A percentile compares a stretch with the other conserved stretches of the same genome.
phyloP scores from a whole-genome alignment of 92 coral and sea anemone genomes.

The Parazoanthus swiftii region DNA sequence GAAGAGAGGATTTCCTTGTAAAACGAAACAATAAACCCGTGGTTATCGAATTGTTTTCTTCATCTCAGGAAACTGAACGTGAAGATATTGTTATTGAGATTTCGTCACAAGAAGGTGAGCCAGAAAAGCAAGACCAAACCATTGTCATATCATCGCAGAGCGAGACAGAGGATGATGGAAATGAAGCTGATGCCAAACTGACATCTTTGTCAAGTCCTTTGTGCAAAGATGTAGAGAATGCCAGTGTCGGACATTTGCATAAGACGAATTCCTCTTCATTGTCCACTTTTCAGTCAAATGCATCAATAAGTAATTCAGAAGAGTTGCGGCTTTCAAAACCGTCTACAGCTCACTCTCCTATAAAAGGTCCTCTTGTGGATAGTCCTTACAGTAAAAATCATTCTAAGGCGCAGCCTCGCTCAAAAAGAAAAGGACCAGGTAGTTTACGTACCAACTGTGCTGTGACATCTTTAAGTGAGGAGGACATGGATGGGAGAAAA shows the following conservation, averaged over 20 bases:
- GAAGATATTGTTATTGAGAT: conserved; percentile 45
- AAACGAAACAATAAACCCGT: background rate
- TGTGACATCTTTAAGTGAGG: background rate
- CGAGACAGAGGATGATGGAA: conserved; percentile 40
- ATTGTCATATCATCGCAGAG: conserved; percentile 60
- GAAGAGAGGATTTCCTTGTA: background rate
- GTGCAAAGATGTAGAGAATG: background rate
- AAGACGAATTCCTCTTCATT: background rate
- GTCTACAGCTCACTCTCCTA: background rate
- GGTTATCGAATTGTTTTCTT: conserved; percentile 11
- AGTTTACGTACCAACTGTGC: background rate
- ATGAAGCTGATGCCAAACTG: background rate
- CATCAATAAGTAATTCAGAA: background rate
- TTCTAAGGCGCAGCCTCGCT: background rate
- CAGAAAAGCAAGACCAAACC: conserved; percentile 20
- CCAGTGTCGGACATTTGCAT: background rate
- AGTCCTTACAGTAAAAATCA: background rate
- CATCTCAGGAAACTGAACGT: conserved; percentile 17
- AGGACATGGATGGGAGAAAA: background rate
- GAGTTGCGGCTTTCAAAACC: background rate
- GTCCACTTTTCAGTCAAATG: background rate
- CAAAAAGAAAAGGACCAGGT: background rate
- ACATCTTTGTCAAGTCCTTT: background rate
- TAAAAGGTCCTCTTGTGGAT: background rate
- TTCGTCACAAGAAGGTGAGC: conserved; percentile 49